Percentiles rank a stretch among this genome's conserved stretches.
phyloP scores from a whole-genome alignment of 1,140 invertebrate genomes.

The Trichonephila inaurata region DNA sequence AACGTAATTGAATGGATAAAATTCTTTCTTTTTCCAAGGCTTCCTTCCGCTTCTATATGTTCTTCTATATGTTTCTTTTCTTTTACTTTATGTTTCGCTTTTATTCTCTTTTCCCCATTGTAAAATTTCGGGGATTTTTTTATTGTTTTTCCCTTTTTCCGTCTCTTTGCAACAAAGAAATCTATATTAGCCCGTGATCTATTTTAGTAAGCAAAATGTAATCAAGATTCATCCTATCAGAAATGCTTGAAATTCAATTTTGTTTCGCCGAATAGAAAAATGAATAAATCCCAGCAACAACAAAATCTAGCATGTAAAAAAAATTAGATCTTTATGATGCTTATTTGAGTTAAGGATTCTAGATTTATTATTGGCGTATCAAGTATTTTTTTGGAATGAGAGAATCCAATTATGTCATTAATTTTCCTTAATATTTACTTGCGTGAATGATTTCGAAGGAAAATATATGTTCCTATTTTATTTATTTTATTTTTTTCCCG shows the following conservation, averaged over 20 bases:
- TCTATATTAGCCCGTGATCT: slow-evolving; percentile 41
- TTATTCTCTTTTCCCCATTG: slow-evolving; percentile 14
- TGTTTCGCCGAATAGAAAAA: neutral
- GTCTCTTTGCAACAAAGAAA: neutral
- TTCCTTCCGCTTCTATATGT: slow-evolving; percentile 36
- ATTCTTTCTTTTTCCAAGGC: neutral
- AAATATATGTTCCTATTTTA: neutral
- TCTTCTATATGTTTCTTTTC: neutral
- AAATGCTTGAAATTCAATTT: slow-evolving; percentile 40
- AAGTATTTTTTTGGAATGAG: neutral
- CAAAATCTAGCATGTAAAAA: neutral
- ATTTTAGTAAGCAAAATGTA: slow-evolving; percentile 44
- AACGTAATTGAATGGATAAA: slow-evolving; percentile 62
- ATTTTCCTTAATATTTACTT: slow-evolving; percentile 15
- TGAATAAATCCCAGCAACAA: neutral
- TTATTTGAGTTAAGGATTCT: neutral
- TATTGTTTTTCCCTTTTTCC: neutral
- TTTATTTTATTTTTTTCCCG: neutral
- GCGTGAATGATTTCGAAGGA: neutral
- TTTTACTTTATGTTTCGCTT: slow-evolving; percentile 23
- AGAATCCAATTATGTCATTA: slow-evolving; percentile 8
- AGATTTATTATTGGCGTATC: slow-evolving; percentile 7
- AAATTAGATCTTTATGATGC: slow-evolving; percentile 18
- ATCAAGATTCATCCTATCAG: slow-evolving; percentile 41
- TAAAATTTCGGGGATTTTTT: slow-evolving; percentile 14